Evolutionary conservation across 1,140 invertebrate genomes (phyloP).

Genomic region (Kradibia gibbosae): DNA sequence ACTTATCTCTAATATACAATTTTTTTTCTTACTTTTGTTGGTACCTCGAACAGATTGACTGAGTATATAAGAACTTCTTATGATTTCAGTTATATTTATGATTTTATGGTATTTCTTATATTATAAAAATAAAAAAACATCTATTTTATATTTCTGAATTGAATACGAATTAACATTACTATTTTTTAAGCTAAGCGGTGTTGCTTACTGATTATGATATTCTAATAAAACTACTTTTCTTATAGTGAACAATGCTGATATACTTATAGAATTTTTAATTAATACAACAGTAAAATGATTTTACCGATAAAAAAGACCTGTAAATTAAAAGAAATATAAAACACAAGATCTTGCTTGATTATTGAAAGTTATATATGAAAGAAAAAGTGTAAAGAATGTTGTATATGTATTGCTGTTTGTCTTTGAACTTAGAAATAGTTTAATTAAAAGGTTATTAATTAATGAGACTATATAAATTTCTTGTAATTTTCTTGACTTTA

Average conservation of each 20-base stretch:
- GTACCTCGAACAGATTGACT: slow-evolving; percentile 8
- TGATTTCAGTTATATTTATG: too few relatives aligned
- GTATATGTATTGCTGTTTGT: not conserved
- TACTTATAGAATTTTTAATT: not conserved
- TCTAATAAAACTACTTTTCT: not conserved
- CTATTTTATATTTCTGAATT: too few relatives aligned
- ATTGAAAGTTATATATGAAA: too few relatives aligned
- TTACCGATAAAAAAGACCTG: not conserved
- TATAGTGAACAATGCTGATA: not conserved
- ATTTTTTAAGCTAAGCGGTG: not conserved
- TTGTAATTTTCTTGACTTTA: not conserved
- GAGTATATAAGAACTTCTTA: not conserved
- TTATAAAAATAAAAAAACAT: too few relatives aligned
- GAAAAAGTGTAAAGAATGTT: not conserved
- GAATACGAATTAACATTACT: not conserved
- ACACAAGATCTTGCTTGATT: not conserved
- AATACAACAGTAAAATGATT: not conserved
- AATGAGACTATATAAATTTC: not conserved
- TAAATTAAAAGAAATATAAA: not conserved
- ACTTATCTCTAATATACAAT: slow-evolving; percentile 32
- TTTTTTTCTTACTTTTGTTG: slow-evolving; percentile 34
- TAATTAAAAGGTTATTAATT: not conserved
- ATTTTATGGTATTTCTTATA: too few relatives aligned
- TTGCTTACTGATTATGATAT: not conserved
- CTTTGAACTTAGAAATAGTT: not conserved